Evolutionary conservation across 2,888 invertebrate species (phyloP).

Genomic region (Plagodis pulveraria): DNA sequence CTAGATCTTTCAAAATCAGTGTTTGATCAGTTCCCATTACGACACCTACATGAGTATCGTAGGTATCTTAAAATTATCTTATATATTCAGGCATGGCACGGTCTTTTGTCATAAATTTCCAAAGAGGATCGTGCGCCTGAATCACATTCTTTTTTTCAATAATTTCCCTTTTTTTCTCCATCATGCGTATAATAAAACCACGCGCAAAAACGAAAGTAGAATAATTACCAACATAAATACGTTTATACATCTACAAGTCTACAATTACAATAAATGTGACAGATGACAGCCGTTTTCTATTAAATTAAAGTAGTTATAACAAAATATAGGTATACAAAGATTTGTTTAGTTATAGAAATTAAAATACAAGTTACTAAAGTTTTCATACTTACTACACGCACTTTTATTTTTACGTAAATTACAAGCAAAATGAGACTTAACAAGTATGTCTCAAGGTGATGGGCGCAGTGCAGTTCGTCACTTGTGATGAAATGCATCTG

Average conservation of each 20-base stretch:
- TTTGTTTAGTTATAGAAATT: no score
- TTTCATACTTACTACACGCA: no score
- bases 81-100: constrained; percentile 56
- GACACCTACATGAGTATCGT: constrained; percentile 53
- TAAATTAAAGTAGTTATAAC: no score
- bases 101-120: constrained; percentile 53
- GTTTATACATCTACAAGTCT: neutral
- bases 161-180: constrained; percentile 43
- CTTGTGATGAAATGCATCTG: no score
- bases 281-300: no score
- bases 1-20: constrained; percentile 53
- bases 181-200: constrained; percentile 34
- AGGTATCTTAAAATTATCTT: constrained; percentile 55
- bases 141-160: constrained; percentile 61
- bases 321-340: no score
- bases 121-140: constrained; percentile 47
- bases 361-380: no score
- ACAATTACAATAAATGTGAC: neutral
- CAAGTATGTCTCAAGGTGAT: no score
- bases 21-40: constrained; percentile 50
- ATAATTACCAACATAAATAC: constrained; percentile 33
- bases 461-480: no score
- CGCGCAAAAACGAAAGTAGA: constrained; percentile 37
- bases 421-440: no score
- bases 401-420: no score